Base-by-base conservation (phyloP, 2,797 vertebrate species). In the Eurystomus glaucurus region DNA sequence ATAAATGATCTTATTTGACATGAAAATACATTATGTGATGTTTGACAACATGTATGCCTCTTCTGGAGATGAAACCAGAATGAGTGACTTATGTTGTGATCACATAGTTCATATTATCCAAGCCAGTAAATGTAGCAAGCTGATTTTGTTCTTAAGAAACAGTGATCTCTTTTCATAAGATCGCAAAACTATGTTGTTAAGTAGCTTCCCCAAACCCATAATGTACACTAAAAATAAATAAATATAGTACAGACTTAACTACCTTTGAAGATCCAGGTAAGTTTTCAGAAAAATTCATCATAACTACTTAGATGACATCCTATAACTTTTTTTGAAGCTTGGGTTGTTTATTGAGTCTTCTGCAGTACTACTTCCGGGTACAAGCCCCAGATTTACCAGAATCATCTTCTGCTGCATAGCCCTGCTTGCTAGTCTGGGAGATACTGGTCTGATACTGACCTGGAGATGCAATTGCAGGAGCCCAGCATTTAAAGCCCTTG, bases 391-490 rank as follows among this genome's bases (percentile, higher is more conserved):
- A 31, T 70, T 18, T 7, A 14, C 8, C 16, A 25, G 50, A 20
- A 15, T 14, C 0, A 2, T 52, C 61, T 11, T 43, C 12, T 64
- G 55, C 26, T 55, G n/a, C 6, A 0, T 4, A 35, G 43, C 57
- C 21, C 7, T 39, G 39, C 33, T 51, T 51, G 43, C 33, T 87
- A 13, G 6, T 29, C 19, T 85, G 71, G 61, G 33, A 78, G n/a
- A 4, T 79, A 2, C 39, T 76, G 83, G 19, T 58, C 22, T 82
- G 69, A 23, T 20, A 4, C 20, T 65, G 68, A 9, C 11, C 21
- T 68, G 65, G 35, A 46, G 83, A 5, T 43, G 31, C 7, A 37
- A 3, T 18, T 66, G 76, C 35, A 75, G 65, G 51, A 75, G 28
- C 54, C 20, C 25, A 39, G 33, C 17, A 3, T 9, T 35, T 57